Percentiles rank a stretch among this genome's conserved stretches.
phyloP scores from a whole-genome alignment of 2,888 invertebrate genomes.

The Ophraella communa region DNA sequence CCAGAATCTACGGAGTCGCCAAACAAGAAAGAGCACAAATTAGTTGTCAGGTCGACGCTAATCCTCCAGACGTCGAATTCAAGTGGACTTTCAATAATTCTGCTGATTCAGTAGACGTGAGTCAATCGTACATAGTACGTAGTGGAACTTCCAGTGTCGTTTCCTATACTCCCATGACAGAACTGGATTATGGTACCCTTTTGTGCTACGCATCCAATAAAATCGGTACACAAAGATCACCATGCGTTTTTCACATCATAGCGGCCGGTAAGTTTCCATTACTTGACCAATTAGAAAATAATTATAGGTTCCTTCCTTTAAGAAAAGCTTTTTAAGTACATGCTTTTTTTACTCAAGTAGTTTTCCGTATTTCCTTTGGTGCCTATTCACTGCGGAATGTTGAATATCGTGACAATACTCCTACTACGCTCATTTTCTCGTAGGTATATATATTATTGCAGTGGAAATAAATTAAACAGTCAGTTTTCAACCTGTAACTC shows the following conservation, averaged over 20 bases:
- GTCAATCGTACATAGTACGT: constrained; percentile 75
- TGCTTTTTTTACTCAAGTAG: no score
- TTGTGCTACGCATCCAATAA: constrained; percentile 85
- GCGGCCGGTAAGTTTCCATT: constrained; percentile 81
- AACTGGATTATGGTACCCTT: constrained; percentile 89
- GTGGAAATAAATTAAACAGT: no score
- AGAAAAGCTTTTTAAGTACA: no score
- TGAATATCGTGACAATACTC: no score
- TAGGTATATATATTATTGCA: no score
- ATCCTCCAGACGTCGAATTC: constrained; percentile 86
- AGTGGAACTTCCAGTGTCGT: constrained; percentile 78
- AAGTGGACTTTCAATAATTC: constrained; percentile 93
- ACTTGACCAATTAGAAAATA: no score
- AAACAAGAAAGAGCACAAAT: constrained; percentile 89
- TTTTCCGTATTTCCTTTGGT: no score
- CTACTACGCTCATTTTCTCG: no score
- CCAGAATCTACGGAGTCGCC: constrained; percentile 88
- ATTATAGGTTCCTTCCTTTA: no score
- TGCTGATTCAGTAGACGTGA: constrained; percentile 84
- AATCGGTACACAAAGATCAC: constrained; percentile 83
- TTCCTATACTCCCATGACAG: constrained; percentile 87
- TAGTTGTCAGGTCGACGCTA: constrained; percentile 87
- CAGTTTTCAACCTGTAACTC: no score
- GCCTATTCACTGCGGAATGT: no score
- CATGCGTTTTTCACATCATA: constrained; percentile 90